Conservation (phyloP, 1,140 invertebrate species). For the Atta colombica region DNA sequence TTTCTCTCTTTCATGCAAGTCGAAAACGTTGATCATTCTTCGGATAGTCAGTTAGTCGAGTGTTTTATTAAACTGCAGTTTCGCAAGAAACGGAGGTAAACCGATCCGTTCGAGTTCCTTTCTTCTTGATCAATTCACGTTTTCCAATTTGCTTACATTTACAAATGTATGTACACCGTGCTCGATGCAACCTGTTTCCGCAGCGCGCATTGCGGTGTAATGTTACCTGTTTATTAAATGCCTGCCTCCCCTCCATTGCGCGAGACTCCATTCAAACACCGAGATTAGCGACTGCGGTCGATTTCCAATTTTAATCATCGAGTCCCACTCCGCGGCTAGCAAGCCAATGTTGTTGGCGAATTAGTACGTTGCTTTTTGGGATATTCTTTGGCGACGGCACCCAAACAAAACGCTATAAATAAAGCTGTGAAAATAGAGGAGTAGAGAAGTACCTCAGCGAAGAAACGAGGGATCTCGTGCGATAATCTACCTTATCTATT, state of each 20-base stretch:
- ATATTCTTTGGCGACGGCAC: not conserved
- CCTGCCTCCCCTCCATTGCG: not conserved
- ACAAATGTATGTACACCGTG: not conserved
- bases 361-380: conserved; percentile 3
- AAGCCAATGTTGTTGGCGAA: not conserved
- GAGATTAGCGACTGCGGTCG: conserved; percentile 13
- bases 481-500: conserved; percentile 73
- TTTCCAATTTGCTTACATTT: not conserved
- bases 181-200: conserved; percentile 31
- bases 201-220: conserved; percentile 10
- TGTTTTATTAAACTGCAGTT: not conserved
- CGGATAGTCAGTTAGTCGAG: not conserved
- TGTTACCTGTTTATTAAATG: conserved; percentile 30
- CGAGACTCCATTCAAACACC: conserved; percentile 27
- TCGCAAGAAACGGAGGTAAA: conserved; percentile 11
- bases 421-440: conserved; percentile 20
- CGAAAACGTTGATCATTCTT: not conserved
- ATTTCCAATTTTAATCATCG: conserved; percentile 38
- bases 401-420: conserved; percentile 39
- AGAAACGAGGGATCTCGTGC: conserved; percentile 23
- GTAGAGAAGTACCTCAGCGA: not conserved
- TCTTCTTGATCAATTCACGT: conserved; percentile 10
- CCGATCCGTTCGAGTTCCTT: not conserved
- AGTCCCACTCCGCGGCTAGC: not conserved
- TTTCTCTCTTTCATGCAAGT: not conserved